phyloP scores from a whole-genome alignment of 2,888 invertebrate genomes.

The Geophilus truncorum region DNA sequence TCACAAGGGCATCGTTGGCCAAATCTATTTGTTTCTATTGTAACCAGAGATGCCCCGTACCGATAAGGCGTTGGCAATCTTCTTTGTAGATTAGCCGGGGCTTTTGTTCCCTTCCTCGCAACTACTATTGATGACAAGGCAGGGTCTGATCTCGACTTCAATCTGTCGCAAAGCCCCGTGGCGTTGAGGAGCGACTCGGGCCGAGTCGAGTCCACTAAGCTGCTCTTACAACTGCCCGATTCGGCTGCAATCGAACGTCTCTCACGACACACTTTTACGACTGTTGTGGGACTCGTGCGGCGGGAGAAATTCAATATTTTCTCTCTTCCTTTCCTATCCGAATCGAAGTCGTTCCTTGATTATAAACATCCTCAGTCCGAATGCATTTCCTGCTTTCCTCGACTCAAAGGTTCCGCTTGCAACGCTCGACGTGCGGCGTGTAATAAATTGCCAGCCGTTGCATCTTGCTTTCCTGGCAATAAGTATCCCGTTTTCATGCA shows the following conservation, averaged over 20 bases:
- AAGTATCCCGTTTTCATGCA: background rate
- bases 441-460: background rate
- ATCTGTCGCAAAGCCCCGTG: background rate
- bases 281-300: background rate
- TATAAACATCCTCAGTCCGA: background rate
- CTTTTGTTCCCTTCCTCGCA: background rate
- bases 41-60: background rate
- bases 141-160: background rate
- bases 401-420: background rate
- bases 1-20: background rate
- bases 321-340: background rate
- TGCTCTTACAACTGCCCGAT: background rate
- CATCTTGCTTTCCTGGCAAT: background rate
- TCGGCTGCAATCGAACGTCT: background rate
- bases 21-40: background rate
- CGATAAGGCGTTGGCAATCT: background rate
- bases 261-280: background rate
- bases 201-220: conserved; percentile 1
- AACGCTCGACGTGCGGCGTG: background rate
- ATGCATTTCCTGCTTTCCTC: background rate
- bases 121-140: background rate
- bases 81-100: background rate
- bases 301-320: background rate
- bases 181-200: background rate
- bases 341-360: background rate